Conservation (phyloP, 1,140 invertebrate species). For the Drosophila rhopaloa region DNA sequence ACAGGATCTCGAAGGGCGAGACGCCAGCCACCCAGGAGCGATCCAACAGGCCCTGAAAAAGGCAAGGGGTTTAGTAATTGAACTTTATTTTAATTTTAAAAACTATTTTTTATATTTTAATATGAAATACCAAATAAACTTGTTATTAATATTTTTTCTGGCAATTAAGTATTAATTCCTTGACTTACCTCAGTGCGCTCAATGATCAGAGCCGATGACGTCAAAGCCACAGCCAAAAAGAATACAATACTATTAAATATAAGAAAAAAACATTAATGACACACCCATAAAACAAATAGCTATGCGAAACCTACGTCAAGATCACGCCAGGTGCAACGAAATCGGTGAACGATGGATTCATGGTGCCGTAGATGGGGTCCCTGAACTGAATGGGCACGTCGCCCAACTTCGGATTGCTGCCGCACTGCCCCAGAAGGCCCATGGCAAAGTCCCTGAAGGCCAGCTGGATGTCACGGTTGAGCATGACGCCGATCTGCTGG, state of each 20-base stretch:
- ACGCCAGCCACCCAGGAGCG: slow-evolving; percentile 95
- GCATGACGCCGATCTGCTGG: slow-evolving; percentile 94
- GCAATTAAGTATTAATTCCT: not conserved
- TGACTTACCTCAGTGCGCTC: slow-evolving; percentile 89
- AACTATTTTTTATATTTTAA: too few species aligned
- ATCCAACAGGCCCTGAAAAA: slow-evolving; percentile 91
- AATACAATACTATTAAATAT: slow-evolving; percentile 93
- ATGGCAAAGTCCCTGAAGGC: slow-evolving; percentile 92
- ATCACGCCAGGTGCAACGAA: slow-evolving; percentile 98
- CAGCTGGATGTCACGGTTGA: slow-evolving; percentile 92
- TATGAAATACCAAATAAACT: too few species aligned
- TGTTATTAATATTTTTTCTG: too few species aligned
- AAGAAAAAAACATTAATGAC: slow-evolving; percentile 25
- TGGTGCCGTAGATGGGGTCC: slow-evolving; percentile 94
- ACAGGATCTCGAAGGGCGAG: slow-evolving; percentile 94
- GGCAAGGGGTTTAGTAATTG: not conserved
- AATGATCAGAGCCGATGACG: slow-evolving; percentile 95
- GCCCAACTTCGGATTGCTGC: slow-evolving; percentile 91
- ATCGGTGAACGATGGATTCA: slow-evolving; percentile 95
- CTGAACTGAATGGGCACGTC: slow-evolving; percentile 93
- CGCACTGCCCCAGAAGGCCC: slow-evolving; percentile 89
- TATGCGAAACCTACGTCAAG: slow-evolving; percentile 89
- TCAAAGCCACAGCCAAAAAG: slow-evolving; percentile 96
- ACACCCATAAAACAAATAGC: slow-evolving; percentile 2
- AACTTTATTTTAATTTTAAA: too few species aligned